Conservation (phyloP, 2,113 vertebrate species). For the Meriones unguiculatus region DNA sequence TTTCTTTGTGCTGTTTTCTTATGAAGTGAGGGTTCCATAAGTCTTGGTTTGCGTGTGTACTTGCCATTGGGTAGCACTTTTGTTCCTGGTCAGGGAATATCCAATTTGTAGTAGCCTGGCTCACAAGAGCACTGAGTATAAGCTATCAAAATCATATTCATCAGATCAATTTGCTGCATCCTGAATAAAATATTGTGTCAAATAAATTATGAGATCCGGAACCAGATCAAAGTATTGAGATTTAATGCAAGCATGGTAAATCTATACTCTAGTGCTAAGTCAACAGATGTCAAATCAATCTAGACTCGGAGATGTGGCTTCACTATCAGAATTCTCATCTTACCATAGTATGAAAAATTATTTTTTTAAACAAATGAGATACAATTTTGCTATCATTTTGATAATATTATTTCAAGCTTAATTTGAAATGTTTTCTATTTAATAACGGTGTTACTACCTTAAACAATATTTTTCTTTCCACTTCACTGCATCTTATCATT, state of each 20-base stretch:
- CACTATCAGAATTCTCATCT: not conserved
- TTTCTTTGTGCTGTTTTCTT: not conserved
- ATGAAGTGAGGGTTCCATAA: not conserved
- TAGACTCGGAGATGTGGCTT: not conserved
- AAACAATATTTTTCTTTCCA: not conserved
- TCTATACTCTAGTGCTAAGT: not conserved
- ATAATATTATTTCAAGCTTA: not conserved
- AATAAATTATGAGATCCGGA: not conserved
- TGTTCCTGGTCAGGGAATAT: not conserved
- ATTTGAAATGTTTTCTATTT: not conserved
- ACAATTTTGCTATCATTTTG: not conserved
- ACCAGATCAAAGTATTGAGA: not conserved
- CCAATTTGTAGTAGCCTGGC: rapidly evolving
- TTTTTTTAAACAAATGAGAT: not conserved
- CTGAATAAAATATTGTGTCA: not conserved
- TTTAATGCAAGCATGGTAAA: not conserved
- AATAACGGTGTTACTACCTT: not conserved
- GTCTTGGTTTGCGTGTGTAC: not conserved
- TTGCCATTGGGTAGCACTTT: not conserved
- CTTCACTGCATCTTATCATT: not conserved
- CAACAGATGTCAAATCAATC: not conserved
- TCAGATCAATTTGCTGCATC: not conserved
- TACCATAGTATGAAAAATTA: not conserved
- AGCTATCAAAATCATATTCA: not conserved
- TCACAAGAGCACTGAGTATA: not conserved